Conservation (phyloP, 2,888 invertebrate species). For the Chaitophorus viminalis region DNA sequence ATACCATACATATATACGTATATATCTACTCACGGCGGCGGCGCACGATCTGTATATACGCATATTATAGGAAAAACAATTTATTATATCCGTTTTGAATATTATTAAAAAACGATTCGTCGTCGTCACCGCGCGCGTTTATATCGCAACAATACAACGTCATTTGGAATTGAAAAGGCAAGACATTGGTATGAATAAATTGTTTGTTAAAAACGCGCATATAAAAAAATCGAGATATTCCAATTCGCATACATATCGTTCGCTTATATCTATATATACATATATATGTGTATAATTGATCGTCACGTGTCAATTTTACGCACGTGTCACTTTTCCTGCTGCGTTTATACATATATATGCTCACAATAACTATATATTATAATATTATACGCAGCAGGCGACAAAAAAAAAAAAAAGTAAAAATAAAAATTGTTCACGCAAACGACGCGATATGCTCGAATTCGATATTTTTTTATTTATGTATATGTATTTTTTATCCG, state of each 20-base stretch:
- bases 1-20: too few species aligned
- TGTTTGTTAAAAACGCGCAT: constrained; percentile 51
- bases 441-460: neutral
- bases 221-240: constrained; percentile 22
- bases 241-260: neutral
- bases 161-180: constrained; percentile 58
- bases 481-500: neutral
- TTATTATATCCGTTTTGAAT: constrained; percentile 44
- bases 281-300: constrained; percentile 26
- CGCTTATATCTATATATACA: neutral
- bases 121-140: constrained; percentile 2
- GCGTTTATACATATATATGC: neutral
- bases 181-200: constrained; percentile 53
- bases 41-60: neutral
- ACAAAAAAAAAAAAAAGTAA: neutral
- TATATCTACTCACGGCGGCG: too few species aligned
- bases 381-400: neutral
- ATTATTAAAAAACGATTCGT: constrained; percentile 55
- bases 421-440: neutral
- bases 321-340: constrained; percentile 18
- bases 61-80: constrained; percentile 10
- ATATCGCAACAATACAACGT: neutral
- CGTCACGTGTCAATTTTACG: constrained; percentile 38
- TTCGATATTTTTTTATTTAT: constrained; percentile 5
- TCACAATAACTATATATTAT: neutral